These are phyloP conservation scores for Homalodisca vitripennis DNA, from an alignment of 1,140 invertebrate genomes.

Conservation along the genomic window DNA sequence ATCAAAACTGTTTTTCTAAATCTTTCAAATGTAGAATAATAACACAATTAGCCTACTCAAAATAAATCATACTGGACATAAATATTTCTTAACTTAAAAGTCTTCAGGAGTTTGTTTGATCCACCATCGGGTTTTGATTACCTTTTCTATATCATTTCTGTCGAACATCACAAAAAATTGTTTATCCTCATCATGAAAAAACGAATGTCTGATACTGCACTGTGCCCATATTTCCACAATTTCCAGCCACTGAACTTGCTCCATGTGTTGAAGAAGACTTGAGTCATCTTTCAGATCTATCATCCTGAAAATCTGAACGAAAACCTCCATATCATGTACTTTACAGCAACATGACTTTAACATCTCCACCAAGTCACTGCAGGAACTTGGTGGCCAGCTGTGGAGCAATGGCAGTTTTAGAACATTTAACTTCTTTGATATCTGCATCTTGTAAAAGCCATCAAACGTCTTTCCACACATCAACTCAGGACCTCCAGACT, in stretches of 20 bases:
- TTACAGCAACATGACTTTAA: constrained; percentile 4
- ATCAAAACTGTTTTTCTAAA: no score
- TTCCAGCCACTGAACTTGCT: constrained; percentile 32
- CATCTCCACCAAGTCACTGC: background rate
- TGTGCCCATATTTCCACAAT: constrained; percentile 34
- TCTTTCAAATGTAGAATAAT: no score
- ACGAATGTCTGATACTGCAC: constrained; percentile 1
- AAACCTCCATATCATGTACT: background rate
- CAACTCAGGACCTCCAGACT: constrained; percentile 5
- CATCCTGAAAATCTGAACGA: constrained; percentile 20
- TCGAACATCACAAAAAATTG: constrained; percentile 20
- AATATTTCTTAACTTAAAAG: no score
- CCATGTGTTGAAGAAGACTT: constrained; percentile 21
- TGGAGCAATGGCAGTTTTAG: background rate
- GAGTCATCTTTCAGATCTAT: constrained; percentile 31
- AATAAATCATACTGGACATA: background rate
- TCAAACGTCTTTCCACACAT: background rate
- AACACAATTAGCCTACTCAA: no score
- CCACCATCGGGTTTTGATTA: constrained; percentile 32
- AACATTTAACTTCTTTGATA: constrained; percentile 11
- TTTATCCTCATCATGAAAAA: background rate
- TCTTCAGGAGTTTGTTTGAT: constrained; percentile 1
- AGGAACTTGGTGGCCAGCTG: constrained; percentile 7
- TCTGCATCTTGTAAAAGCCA: background rate
- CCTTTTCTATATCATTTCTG: constrained; percentile 22